Base-by-base conservation (phyloP, 2,113 vertebrate species). In the Poeciliopsis prolifica region DNA sequence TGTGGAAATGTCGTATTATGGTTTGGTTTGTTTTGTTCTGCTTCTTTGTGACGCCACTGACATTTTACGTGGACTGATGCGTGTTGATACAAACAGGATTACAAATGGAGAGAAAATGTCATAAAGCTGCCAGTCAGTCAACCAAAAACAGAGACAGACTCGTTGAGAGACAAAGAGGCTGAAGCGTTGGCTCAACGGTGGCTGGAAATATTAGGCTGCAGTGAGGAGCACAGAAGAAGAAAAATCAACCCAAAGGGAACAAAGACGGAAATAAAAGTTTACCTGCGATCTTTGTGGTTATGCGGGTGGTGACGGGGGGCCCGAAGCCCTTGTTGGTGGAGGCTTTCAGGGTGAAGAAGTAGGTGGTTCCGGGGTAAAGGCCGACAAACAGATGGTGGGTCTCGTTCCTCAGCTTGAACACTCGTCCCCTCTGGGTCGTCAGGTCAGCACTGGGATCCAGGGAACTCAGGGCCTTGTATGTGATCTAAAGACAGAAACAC, bases 271-370 rank as follows among this genome's bases (percentile, higher is more conserved):
- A 17, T 9, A 19, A 15, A 44, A 19, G 74, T 68, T 94, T 77
- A 98, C 98, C 98, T 95, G 98, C 96, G 70, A 99, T 98, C 91
- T 98, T 98, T 40, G 98, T 99, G 84, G 95, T 94, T 31, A 99
- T 97, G 61, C 97, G 93, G 12, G 95, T 96, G 71, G 96, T 98
- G 90, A 97, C 95, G 0, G 98, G 97, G 0, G 97, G 96, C 2
- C 98, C 97, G 31, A 97, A 98, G 87, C 98, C 98, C 83, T 99
- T 99, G 70, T 95, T 95, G 0, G 98, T 98, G 92, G 97, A 98
- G 86, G 98, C 97, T 90, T 97, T 98, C 83, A 99, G 96, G 85
- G 97, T 99, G 92, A 99, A 99, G 13, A 97, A 97, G 64, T 99
- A 99, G 0, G 96, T 97, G 26, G 98, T 98, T 8, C 98, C 98